Percentiles rank a stretch among this genome's conserved stretches.
phyloP scores from a whole-genome alignment of 1,140 invertebrate species.

The Eueides isabella region DNA sequence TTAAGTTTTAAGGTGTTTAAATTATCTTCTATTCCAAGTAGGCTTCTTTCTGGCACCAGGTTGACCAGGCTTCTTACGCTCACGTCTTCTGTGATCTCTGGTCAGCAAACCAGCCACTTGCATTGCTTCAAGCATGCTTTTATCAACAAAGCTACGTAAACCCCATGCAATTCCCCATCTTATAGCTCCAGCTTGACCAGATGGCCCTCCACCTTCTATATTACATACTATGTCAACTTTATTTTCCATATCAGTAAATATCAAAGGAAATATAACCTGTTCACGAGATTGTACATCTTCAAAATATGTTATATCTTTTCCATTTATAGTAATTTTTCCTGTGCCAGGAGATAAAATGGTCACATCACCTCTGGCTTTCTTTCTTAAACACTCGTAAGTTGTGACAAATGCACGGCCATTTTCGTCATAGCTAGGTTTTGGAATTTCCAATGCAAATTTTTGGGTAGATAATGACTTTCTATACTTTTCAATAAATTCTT shows the following conservation, averaged over 20 bases:
- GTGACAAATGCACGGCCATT: slow-evolving; percentile 87
- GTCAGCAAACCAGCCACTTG: slow-evolving; percentile 96
- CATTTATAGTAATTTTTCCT: slow-evolving; percentile 93
- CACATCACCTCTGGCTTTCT: slow-evolving; percentile 86
- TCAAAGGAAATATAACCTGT: slow-evolving; percentile 93
- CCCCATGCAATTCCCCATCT: slow-evolving; percentile 92
- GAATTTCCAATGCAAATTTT: slow-evolving; percentile 81
- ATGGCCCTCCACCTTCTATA: slow-evolving; percentile 86
- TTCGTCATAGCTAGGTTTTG: slow-evolving; percentile 86
- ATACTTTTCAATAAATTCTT: slow-evolving; percentile 89
- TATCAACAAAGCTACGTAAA: slow-evolving; percentile 91
- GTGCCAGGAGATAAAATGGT: slow-evolving; percentile 89
- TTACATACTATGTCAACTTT: slow-evolving; percentile 93
- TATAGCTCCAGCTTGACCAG: slow-evolving; percentile 92
- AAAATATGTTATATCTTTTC: slow-evolving; percentile 90
- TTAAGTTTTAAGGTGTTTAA: neutral
- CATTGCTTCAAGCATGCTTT: slow-evolving; percentile 91
- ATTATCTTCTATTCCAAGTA: slow-evolving; percentile 96
- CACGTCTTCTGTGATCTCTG: slow-evolving; percentile 89
- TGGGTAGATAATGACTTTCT: slow-evolving; percentile 83
- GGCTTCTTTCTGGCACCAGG: slow-evolving; percentile 94
- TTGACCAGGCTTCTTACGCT: slow-evolving; percentile 97
- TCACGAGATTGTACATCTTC: slow-evolving; percentile 86
- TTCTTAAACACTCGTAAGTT: slow-evolving; percentile 88
- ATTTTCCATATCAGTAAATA: slow-evolving; percentile 89